These are phyloP conservation scores for Drosophila neocordata DNA, from an alignment of 1,140 invertebrate species.

Conservation along the genomic window DNA sequence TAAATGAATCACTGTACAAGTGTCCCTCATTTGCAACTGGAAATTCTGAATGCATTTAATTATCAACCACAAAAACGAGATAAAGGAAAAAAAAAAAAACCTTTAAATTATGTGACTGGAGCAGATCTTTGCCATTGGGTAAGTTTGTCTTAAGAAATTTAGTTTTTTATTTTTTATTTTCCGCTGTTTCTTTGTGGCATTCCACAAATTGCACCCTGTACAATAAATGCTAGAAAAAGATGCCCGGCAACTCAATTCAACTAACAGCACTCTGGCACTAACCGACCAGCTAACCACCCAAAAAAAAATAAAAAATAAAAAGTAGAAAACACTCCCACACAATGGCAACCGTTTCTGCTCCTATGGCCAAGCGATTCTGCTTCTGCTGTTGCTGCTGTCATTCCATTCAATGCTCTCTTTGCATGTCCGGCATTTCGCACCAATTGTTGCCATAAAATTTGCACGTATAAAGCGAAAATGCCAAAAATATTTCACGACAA, in stretches of 20 bases:
- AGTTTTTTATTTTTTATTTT: background rate
- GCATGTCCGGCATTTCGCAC: conserved; percentile 79
- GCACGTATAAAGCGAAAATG: conserved; percentile 76
- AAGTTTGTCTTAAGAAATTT: background rate
- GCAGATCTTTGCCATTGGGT: background rate
- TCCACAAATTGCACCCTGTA: conserved; percentile 44
- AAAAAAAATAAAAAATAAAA: background rate
- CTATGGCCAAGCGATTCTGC: conserved; percentile 9
- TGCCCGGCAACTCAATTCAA: conserved; percentile 38
- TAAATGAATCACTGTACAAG: background rate
- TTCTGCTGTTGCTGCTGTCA: conserved; percentile 33
- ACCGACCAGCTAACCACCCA: conserved; percentile 7
- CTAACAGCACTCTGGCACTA: conserved; percentile 22
- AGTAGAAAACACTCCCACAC: conserved; percentile 16
- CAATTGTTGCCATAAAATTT: conserved; percentile 80
- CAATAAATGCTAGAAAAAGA: conserved; percentile 11
- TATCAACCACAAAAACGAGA: background rate
- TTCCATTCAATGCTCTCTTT: conserved; percentile 47
- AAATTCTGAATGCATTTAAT: conserved; percentile 7
- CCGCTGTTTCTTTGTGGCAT: background rate
- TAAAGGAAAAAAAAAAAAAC: background rate
- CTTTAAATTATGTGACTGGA: background rate
- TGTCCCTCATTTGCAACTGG: background rate
- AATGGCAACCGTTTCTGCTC: conserved; percentile 23
- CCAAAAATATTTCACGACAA: conserved; percentile 78